Evolutionary conservation across 1,140 invertebrate species (phyloP), one percentile per base, ranked within the genome.

Genomic region (Trypoxylus dichotomus): DNA sequence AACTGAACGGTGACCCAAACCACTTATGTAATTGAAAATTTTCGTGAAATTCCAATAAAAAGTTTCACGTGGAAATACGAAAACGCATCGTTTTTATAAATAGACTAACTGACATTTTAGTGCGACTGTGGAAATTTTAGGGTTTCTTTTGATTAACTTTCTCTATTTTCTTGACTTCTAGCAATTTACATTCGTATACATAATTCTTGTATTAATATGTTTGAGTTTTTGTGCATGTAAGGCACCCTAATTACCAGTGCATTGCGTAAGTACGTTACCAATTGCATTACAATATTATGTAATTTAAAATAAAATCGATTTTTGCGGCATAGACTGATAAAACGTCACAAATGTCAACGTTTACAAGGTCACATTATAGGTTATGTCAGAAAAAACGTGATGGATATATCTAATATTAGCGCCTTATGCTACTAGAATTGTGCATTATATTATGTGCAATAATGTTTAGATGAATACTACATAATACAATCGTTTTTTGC

Each of bases 11-110:
- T 68, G 60, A 24, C 24, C 3, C 27, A 10, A 2, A 68, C 32
- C 72, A 74, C 29, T 74, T 74, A 41, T 43, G 72, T 74, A 74
- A 74, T 74, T 74, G 72, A 74, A 15, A 3, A 41, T 37, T 74
- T 74, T 41, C 15, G 7, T 41, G 27, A 3, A 10, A 8, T 27
- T 27, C 1, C 60, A 68, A 19, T 13, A 68, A 68, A 58, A 19
- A 27, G 21, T 7, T 68, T 68, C 24, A 13, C 27, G 60, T 29
- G 24, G 24, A 68, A 27, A 27, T 29, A 68, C 60, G 60, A 68
- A 29, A 54, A 54, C 13, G 21, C 13, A 27, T 68, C 60, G 60
- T 29, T 25, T 68, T 68, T 68, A 68, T 68, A 68, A 68, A 68
- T 68, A 68, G 60, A 68, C 10, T 68, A 24, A 3, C 21, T 68